Evolutionary conservation across 2,888 invertebrate genomes (phyloP), one percentile per base, ranked within the genome.

Genomic region (Ceriagrion tenellum): DNA sequence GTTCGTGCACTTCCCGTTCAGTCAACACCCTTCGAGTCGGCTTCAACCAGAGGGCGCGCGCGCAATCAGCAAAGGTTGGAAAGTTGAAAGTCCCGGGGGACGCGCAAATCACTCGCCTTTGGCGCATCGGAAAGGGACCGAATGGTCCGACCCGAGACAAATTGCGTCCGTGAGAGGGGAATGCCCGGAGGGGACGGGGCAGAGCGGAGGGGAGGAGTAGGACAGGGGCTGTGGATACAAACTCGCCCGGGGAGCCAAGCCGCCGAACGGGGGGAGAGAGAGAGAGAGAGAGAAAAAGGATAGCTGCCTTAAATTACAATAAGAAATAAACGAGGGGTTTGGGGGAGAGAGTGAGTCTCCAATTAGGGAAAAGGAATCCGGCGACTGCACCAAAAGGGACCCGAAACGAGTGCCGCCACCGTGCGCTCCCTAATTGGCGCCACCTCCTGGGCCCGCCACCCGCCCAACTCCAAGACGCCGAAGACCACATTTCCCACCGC

Each of bases 301-400:
- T n/a, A 18, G 13, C 30, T 16, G 81, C 35, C 81, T 81, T 81
- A 81, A 81, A 81, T 81, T 81, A 81, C 81, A 81, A 81, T 35
- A 18, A 81, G 81, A 81, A 81, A 81, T 30, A 81, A 81, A 81
- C 81, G 81, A 81, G 35, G 30, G 81, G n/a, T 81, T 35, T 26
- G 16, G 81, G 16, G 30, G 69, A 59, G 59, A 59, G 20, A 59
- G 59, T n/a, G 81, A 35, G 81, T 30, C 35, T n/a, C 81, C 81
- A 81, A 81, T 81, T 81, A 81, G 81, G 81, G 18, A 35, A 35
- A 81, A 81, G 81, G 81, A 81, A 81, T 81, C 81, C 81, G 81
- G 30, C 30, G 81, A 47, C 47, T 47, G 81, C 81, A 81, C 6
- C 16, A 35, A 35, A n/a, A 35, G 30, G 30, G 30, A 18, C 81